A percentile compares a stretch with the other conserved stretches of the same genome.
Evolutionary conservation across 1,140 invertebrate genomes (phyloP).

Genomic region (Apis mellifera): Amel_HAv3.1 CM009933.2:4175001-4175500

Average conservation of each 20-base stretch:
- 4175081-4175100: conserved; percentile 4
- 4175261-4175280: conserved; percentile 16
- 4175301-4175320: conserved; percentile 36
- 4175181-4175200: too few species aligned
- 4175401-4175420: accelerated
- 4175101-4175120: not conserved
- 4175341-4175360: conserved; percentile 15
- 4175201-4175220: too few species aligned
- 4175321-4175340: conserved; percentile 7
- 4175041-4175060: too few species aligned
- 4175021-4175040: too few species aligned
- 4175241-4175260: conserved; percentile 3
- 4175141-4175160: conserved; percentile 18
- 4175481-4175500: too few species aligned
- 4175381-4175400: not conserved
- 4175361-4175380: conserved; percentile 6
- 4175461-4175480: too few species aligned
- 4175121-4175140: conserved; percentile 7
- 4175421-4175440: too few species aligned
- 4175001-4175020: too few species aligned
- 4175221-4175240: conserved; percentile 24
- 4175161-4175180: not conserved
- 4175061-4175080: not conserved
- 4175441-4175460: too few species aligned
- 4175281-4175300: conserved; percentile 24